A percentile compares a stretch with the other conserved stretches of the same genome.
phyloP scores from a whole-genome alignment of 2,888 invertebrate species.

The Belgica antarctica region DNA sequence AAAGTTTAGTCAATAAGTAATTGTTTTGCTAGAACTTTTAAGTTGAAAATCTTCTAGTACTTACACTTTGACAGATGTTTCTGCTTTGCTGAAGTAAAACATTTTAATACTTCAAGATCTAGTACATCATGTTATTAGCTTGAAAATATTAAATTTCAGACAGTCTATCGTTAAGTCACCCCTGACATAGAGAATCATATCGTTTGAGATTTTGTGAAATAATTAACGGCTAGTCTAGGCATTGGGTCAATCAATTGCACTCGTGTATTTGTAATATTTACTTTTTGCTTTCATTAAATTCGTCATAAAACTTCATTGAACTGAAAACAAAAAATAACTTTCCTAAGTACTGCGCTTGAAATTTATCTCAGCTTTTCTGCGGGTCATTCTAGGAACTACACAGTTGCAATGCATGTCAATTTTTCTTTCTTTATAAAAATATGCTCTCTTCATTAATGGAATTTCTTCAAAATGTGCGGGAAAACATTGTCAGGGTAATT shows the following conservation, averaged over 20 bases:
- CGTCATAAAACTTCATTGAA: neutral
- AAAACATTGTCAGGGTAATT: neutral
- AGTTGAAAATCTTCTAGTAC: no score
- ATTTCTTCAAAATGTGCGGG: neutral
- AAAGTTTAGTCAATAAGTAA: no score
- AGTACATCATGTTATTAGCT: no score
- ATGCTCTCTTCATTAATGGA: constrained; percentile 7
- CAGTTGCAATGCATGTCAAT: neutral
- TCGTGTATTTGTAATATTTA: neutral
- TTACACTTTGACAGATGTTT: no score
- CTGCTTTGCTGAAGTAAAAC: no score
- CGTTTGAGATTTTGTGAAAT: neutral
- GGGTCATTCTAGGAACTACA: neutral
- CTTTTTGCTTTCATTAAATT: constrained; percentile 4
- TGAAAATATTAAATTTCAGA: no score
- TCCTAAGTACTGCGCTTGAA: constrained; percentile 1
- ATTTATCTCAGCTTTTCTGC: neutral
- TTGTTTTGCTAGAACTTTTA: no score
- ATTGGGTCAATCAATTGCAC: constrained; percentile 11
- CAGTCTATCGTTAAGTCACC: no score
- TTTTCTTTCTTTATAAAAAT: constrained; percentile 9
- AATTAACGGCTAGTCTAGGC: neutral
- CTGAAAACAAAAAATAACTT: neutral
- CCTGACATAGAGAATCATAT: neutral
- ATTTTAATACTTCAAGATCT: no score